Base-by-base conservation (phyloP, 2,888 invertebrate genomes). In the Toxonevra muliebris region DNA sequence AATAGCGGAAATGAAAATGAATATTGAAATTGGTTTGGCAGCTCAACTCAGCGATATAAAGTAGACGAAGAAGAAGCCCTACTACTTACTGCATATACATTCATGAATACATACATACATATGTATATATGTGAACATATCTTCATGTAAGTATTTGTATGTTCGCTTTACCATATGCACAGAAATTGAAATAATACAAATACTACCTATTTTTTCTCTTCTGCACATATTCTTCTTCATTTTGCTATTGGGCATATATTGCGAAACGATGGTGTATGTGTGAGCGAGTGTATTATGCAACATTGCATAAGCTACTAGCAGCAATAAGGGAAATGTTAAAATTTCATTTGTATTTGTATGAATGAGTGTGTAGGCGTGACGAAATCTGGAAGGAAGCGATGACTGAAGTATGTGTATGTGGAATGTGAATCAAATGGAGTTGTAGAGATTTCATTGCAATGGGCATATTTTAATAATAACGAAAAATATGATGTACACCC, bases 1-100 rank as follows among this genome's bases (percentile, higher is more conserved):
- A 15, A 13, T 15, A 13, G n/a, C 48, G 48, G 11, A 48, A 48
- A 15, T 64, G 70, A 76, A 76, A 75, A 79, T 77, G 75, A 78
- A 78, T 79, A 79, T 79, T 77, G 74, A 79, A 79, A 79, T 79
- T 79, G 77, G 72, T 76, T 77, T 79, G 77, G 78, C 78, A 78
- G 67, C 68, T 65, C 69, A 68, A 67, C 57, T 57, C 61, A 61
- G 62, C 54, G 48, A 69, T 50, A 50, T 41, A 17, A 45, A 41
- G 8, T 41, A 13, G 30, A 42, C 15, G 42, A 55, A 41, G 20
- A 48, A 40, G 30, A 61, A 15, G 62, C 30, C 20, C 48, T 41
- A 42, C 11, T 52, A 30, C 15, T 52, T 10, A 17, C 2, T 15
- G 54, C 12, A 41, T 20, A 13, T 15, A 61, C 12, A 41, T 20